phyloP scores from a whole-genome alignment of 2,797 vertebrate genomes.

The Hemitrygon akajei region DNA sequence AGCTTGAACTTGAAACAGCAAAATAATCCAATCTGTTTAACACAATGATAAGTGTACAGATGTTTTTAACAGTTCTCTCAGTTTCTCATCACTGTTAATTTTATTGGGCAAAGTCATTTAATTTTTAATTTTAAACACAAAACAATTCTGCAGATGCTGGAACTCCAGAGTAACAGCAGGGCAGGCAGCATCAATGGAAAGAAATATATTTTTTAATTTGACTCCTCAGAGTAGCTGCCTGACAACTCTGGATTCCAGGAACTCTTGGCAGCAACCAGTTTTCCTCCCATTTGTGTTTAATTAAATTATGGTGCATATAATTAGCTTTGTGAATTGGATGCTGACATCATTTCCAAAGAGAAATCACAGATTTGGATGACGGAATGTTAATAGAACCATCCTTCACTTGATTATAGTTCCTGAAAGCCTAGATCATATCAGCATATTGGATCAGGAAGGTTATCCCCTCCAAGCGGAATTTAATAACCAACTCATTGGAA shows the following conservation, averaged over 20 bases:
- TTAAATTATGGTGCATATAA: neutral
- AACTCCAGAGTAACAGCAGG: too few relatives aligned
- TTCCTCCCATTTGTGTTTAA: neutral
- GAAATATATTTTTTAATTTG: neutral
- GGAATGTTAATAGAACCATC: neutral
- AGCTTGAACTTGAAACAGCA: neutral
- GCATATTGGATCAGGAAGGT: neutral
- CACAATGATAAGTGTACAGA: neutral
- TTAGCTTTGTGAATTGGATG: neutral
- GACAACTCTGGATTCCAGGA: neutral
- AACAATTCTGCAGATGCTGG: too few relatives aligned
- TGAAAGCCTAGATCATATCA: neutral
- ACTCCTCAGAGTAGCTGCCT: neutral
- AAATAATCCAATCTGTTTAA: neutral
- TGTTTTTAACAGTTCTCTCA: neutral
- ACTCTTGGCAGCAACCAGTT: neutral
- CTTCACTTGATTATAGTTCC: neutral
- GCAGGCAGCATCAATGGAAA: too few relatives aligned
- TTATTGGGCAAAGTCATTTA: neutral
- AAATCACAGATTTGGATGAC: neutral
- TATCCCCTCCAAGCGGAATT: neutral
- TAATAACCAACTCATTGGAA: conserved; percentile 23
- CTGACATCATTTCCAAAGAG: neutral
- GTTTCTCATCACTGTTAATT: neutral
- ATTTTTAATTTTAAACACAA: too few relatives aligned